Evolutionary conservation across 2,797 vertebrate genomes (phyloP), one percentile per base, ranked within the genome.

Genomic region (Hydrophis major): DNA sequence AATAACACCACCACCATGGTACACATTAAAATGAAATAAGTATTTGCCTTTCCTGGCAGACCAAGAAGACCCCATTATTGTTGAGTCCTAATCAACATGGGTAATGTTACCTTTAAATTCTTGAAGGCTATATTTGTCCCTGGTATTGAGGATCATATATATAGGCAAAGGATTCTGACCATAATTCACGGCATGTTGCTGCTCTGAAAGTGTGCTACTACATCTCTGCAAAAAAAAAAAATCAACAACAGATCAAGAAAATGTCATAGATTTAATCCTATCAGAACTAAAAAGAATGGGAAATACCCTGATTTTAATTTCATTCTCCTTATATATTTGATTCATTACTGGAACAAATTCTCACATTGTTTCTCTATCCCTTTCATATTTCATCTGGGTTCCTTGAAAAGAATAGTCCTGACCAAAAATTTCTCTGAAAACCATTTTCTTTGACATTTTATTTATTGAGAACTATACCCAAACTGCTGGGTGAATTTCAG

Each of bases 161-260:
- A 98, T 97, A 18, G 98, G 98, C 59, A 98, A 93, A 10, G 98
- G 98, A 94, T 98, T 98, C 96, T 98, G 98, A 32, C 97, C 97
- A 12, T 87, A 94, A 87, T 93, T 96, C 93, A 98, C 61, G 0
- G 98, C 97, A 0, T 92, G 95, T 93, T 93, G 96, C 94, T 98
- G 98, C 90, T 96, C 98, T 56, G 98, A 98, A 61, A 98, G 97
- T 93, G 92, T 98, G 93, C 96, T 96, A 27, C 97, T 95, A 86
- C 96, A 96, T 63, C 94, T 96, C 97, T 97, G 95, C 42, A 61
- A 86, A 94, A 93, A 94, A 93, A 94, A 86, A 86, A 94, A 87
- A 88, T 25, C n/a, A 91, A 89, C 13, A 90, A 25, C 14, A n/a
- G 4, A 13, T 83, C 61, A 86, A 25, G 61, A n/a, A 86, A 87